Base-by-base conservation (phyloP, 1,140 invertebrate genomes). In the Ectropis grisescens region DNA sequence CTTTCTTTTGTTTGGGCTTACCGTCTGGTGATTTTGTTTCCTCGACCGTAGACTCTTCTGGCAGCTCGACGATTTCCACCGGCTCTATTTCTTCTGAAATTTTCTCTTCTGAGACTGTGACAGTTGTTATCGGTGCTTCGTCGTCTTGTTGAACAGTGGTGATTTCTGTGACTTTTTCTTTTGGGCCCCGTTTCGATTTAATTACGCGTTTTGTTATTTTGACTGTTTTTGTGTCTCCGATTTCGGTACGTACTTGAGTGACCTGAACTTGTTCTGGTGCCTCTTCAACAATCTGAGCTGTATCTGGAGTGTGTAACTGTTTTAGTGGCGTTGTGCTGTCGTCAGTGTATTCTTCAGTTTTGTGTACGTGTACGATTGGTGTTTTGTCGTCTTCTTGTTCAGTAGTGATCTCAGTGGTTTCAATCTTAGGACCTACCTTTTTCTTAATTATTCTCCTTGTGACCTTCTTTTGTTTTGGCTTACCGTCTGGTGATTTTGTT, bases 391-490 rank as follows among this genome's bases (percentile, higher is more conserved):
- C 59, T 41, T 57, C 47, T 49, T 70, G 44, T 28, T 67, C 43
- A 9, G 61, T 67, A 5, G 41, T 40, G 43, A 69, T 62, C 48
- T 68, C 43, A 29, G 67, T 72, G 1, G 56, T 51, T 59, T 68
- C 52, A 22, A 58, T 33, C 51, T 57, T 59, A 1, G 36, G 34
- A 1, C 49, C 54, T 25, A 47, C 38, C 28, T 37, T 47, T 46
- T 67, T 82, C 39, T 70, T 82, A 9, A 74, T 58, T 1, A 62
- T 49, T 3, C 64, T 59, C 46, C 74, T 80, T 12, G 64, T 74
- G 1, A 64, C 60, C 29, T 60, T 42, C 13, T 37, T 46, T 23
- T 16, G 19, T 42, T 27, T 42, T 1, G 29, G 12, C 38, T 49
- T 55, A 50, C 47, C 52, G 28, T 50, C 44, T 2, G 44, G 35